Percentiles rank a stretch among this genome's conserved stretches.
These are phyloP conservation scores for Thaleichthys pacificus DNA, from an alignment of 2,797 vertebrate species.

Conservation along the genomic window DNA sequence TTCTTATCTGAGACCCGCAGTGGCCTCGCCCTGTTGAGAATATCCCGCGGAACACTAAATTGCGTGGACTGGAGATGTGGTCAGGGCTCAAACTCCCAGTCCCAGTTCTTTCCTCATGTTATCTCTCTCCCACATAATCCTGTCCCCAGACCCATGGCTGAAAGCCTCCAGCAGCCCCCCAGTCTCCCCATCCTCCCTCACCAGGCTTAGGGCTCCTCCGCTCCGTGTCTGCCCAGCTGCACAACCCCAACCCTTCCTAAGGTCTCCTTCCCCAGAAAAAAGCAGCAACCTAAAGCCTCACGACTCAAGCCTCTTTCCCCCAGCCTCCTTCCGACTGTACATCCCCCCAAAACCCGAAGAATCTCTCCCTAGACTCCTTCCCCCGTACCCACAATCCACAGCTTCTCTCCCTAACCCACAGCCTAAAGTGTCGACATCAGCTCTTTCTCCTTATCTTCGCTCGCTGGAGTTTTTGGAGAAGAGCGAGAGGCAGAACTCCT, in stretches of 20 bases:
- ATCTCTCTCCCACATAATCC: too few relatives aligned
- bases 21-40: too few relatives aligned
- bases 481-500: background rate
- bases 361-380: too few relatives aligned
- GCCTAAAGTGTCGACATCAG: background rate
- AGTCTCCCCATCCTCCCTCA: background rate
- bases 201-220: background rate
- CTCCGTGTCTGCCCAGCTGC: too few relatives aligned
- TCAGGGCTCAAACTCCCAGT: too few relatives aligned
- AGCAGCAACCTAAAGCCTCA: too few relatives aligned
- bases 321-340: background rate
- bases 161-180: background rate
- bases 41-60: too few relatives aligned
- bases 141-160: too few relatives aligned
- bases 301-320: background rate
- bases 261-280: background rate
- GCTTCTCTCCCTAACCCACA: background rate
- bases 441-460: background rate
- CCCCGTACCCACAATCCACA: background rate
- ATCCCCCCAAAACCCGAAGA: too few relatives aligned
- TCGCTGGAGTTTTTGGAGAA: background rate
- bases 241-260: background rate
- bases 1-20: too few relatives aligned
- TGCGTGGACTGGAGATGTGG: too few relatives aligned
- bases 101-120: too few relatives aligned